Conservation (phyloP, 2,113 vertebrate species). For the Taxidea taxus region DNA sequence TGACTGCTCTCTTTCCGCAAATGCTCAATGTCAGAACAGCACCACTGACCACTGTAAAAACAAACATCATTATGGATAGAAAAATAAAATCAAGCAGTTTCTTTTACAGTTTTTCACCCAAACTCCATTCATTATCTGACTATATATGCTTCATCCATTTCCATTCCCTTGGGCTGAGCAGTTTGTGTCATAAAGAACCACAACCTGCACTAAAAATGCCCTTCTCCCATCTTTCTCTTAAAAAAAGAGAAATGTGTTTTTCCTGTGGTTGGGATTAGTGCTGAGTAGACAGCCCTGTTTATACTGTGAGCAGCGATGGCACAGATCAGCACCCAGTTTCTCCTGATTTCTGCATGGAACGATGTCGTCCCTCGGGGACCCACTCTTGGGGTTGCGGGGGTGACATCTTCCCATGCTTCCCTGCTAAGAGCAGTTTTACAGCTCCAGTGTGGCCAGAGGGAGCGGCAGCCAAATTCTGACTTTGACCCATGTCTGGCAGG, state of each 20-base stretch:
- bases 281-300: slow-evolving; percentile 68
- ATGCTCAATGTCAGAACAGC: neutral
- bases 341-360: slow-evolving; percentile 52
- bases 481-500: neutral
- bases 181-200: slow-evolving; percentile 53
- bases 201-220: slow-evolving; percentile 42
- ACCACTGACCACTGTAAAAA: neutral
- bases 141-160: slow-evolving; percentile 38
- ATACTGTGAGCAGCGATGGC: neutral
- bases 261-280: slow-evolving; percentile 45
- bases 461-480: neutral
- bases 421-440: neutral
- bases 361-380: slow-evolving; percentile 41
- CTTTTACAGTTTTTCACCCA: neutral
- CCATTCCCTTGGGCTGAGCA: slow-evolving; percentile 47
- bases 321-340: slow-evolving; percentile 47
- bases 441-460: neutral
- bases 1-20: neutral
- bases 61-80: neutral
- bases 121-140: slow-evolving; percentile 49
- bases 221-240: slow-evolving; percentile 59
- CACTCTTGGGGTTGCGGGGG: neutral
- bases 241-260: slow-evolving; percentile 3
- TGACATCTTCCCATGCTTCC: slow-evolving; percentile 37
- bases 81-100: slow-evolving; percentile 37